Conservation (phyloP, 2,888 invertebrate genomes). For the Halictus ligatus region DNA sequence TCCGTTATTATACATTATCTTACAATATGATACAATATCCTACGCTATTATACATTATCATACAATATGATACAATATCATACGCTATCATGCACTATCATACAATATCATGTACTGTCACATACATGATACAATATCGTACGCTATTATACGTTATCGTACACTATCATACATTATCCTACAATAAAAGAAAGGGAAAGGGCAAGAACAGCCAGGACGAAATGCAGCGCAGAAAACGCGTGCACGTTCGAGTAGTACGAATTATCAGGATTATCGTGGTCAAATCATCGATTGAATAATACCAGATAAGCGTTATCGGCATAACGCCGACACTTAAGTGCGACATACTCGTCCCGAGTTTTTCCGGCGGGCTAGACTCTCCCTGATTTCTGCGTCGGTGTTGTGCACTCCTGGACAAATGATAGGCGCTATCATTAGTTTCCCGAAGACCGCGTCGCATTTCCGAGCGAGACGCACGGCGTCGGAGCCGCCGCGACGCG, state of each 20-base stretch:
- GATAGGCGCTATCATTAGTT: background rate
- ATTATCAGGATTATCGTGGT: slow-evolving; percentile 15
- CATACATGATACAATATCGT: no score
- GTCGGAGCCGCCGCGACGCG: background rate
- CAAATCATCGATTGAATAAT: slow-evolving; percentile 46
- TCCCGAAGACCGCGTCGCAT: background rate
- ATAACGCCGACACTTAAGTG: slow-evolving; percentile 37
- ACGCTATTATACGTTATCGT: background rate
- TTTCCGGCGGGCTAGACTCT: background rate
- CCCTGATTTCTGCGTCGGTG: background rate
- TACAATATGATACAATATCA: no score
- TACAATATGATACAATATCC: no score
- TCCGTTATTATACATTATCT: no score
- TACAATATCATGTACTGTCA: no score
- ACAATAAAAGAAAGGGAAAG: no score
- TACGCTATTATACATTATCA: no score
- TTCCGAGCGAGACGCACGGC: background rate
- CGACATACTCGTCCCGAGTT: slow-evolving; percentile 34
- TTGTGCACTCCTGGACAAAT: background rate
- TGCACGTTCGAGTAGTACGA: background rate
- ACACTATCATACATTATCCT: background rate
- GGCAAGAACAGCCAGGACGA: background rate
- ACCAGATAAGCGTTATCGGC: slow-evolving; percentile 49
- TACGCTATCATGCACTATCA: no score
- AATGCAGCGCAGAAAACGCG: background rate